A percentile compares a stretch with the other conserved stretches of the same genome.
These are phyloP conservation scores for Pangasius macronema DNA, from an alignment of 2,797 vertebrate species.

Conservation along the genomic window DNA sequence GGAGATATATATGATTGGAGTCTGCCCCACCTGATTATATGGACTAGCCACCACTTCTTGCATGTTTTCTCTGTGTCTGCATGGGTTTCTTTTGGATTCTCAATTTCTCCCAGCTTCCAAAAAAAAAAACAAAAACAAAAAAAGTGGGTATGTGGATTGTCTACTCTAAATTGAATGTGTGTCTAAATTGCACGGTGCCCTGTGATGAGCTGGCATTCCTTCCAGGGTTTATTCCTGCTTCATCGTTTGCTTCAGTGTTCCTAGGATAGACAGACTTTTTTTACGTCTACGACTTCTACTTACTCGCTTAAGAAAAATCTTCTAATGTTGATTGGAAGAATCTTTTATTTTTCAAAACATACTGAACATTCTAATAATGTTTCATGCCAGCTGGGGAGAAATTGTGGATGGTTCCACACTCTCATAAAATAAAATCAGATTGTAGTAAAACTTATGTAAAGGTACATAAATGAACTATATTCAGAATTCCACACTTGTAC, in stretches of 20 bases:
- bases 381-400: neutral
- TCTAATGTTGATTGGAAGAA: too few species aligned
- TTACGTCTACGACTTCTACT: too few species aligned
- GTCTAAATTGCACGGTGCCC: neutral
- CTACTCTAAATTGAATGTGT: neutral
- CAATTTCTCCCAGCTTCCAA: neutral
- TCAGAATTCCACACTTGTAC: too few species aligned
- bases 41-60: neutral
- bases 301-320: too few species aligned
- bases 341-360: too few species aligned
- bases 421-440: neutral
- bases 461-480: too few species aligned
- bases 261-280: too few species aligned
- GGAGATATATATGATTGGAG: neutral
- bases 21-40: neutral
- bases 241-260: neutral
- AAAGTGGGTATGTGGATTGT: neutral
- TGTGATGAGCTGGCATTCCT: neutral
- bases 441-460: too few species aligned
- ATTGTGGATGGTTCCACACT: neutral
- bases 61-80: neutral
- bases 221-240: neutral
- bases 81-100: neutral
- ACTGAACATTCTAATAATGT: neutral
- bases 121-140: neutral